Evolutionary conservation across 2,797 vertebrate genomes (phyloP).

Genomic region (Leuciscus waleckii): DNA sequence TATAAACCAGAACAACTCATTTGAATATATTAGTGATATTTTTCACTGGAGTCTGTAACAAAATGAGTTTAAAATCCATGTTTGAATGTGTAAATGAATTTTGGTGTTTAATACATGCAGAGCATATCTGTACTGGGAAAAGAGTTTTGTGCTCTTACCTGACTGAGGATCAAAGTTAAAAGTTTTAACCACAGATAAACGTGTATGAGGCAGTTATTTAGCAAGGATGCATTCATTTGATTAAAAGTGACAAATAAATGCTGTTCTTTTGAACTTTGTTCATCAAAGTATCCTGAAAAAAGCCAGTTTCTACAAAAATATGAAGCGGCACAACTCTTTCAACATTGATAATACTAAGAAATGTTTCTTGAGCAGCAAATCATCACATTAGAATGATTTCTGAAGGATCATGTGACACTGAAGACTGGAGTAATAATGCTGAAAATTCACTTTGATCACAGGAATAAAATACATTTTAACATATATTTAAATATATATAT

Average conservation of each 20-base stretch:
- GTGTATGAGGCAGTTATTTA: neutral
- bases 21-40: slow-evolving; percentile 28
- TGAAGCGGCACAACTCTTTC: neutral
- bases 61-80: neutral
- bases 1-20: slow-evolving; percentile 28
- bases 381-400: neutral
- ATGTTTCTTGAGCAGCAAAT: neutral
- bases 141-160: neutral
- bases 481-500: neutral
- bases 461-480: neutral
- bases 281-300: neutral
- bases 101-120: slow-evolving; percentile 5
- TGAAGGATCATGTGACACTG: neutral
- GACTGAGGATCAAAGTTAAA: neutral
- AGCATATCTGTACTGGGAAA: neutral
- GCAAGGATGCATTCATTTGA: neutral
- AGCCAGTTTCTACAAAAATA: neutral
- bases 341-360: neutral
- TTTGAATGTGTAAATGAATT: slow-evolving; percentile 29
- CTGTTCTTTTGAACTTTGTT: neutral
- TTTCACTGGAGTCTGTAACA: slow-evolving; percentile 13
- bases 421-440: neutral
- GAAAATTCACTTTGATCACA: neutral
- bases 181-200: neutral
- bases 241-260: neutral